Evolutionary conservation across 2,888 invertebrate species (phyloP).

Genomic region (Nephrotoma flavescens): DNA sequence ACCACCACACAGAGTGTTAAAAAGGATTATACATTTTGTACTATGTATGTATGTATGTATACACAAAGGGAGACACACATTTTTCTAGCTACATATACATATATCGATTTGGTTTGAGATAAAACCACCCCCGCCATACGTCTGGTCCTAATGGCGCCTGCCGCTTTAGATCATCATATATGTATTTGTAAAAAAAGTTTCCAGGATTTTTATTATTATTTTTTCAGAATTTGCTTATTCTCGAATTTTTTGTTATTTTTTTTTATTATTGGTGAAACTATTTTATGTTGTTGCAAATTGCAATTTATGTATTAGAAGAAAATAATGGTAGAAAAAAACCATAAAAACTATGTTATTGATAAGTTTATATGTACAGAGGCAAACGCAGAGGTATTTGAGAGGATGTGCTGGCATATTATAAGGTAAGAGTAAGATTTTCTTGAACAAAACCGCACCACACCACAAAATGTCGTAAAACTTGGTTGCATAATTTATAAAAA

Average conservation of each 20-base stretch:
- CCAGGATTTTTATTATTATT: not conserved
- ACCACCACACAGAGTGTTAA: not conserved
- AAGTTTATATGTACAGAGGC: not conserved
- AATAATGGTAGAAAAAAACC: not conserved
- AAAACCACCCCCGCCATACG: slow-evolving; percentile 14
- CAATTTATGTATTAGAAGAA: not conserved
- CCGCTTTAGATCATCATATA: slow-evolving; percentile 3
- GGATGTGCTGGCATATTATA: no score
- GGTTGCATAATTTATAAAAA: not conserved
- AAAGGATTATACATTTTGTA: not conserved
- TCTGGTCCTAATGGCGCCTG: slow-evolving; percentile 19
- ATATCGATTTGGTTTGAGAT: not conserved
- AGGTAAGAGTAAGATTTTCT: not conserved
- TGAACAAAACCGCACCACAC: not conserved
- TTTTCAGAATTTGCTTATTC: not conserved
- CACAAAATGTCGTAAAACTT: not conserved
- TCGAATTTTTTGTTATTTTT: not conserved
- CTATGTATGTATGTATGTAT: not conserved
- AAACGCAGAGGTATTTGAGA: not conserved
- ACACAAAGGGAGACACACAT: not conserved
- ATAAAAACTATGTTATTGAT: not conserved
- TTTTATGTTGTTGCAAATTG: not conserved
- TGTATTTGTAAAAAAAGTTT: not conserved
- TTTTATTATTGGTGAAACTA: not conserved
- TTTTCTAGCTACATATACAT: not conserved